Conservation (phyloP, 2,113 vertebrate genomes). For the Ameiurus melas region DNA sequence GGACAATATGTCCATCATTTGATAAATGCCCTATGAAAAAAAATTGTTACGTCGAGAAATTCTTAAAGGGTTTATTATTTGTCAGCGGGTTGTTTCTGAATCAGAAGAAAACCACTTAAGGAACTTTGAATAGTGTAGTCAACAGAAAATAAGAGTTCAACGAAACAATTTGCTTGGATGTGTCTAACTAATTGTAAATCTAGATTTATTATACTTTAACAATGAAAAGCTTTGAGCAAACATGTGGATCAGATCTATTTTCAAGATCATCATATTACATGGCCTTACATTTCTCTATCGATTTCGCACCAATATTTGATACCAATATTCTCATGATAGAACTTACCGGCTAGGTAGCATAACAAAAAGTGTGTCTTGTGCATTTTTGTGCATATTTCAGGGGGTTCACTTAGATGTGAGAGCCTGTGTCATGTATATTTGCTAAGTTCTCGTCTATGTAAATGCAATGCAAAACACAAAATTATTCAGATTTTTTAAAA, state of each 20-base stretch:
- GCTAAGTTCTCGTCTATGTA: background rate
- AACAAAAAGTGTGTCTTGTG: background rate
- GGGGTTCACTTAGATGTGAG: background rate
- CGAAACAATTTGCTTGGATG: background rate
- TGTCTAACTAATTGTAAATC: background rate
- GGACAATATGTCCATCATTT: background rate
- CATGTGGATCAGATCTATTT: background rate
- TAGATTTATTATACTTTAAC: background rate
- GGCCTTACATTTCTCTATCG: background rate
- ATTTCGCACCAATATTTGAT: background rate
- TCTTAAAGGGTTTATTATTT: background rate
- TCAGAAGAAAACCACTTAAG: background rate
- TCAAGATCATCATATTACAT: background rate
- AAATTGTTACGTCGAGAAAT: background rate
- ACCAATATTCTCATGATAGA: background rate
- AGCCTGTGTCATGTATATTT: background rate
- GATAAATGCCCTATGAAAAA: background rate
- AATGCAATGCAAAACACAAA: background rate
- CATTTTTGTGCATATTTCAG: background rate
- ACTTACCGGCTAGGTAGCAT: background rate
- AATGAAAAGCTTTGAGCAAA: background rate
- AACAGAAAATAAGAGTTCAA: background rate
- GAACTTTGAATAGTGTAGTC: background rate
- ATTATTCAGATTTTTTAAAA: background rate
- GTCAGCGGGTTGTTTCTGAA: background rate